Percentiles rank a stretch among this genome's conserved stretches.
Evolutionary conservation across 2,113 vertebrate genomes (phyloP).

Genomic region (Aptenodytes forsteri): DNA sequence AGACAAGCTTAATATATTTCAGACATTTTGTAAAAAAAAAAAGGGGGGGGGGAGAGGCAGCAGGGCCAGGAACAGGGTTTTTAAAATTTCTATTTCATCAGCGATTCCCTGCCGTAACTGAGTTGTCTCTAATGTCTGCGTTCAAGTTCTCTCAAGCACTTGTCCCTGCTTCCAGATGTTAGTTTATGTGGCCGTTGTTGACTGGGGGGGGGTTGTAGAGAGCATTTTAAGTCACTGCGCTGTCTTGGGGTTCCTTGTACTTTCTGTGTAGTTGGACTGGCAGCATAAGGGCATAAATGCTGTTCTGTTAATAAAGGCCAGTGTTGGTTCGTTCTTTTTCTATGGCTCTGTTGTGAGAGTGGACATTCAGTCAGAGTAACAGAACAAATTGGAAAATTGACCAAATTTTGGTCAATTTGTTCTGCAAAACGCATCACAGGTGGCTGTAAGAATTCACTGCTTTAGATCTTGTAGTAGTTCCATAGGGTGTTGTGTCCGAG

Average conservation of each 20-base stretch:
- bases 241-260: background rate
- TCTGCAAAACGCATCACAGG: background rate
- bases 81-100: background rate
- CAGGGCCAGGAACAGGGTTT: background rate
- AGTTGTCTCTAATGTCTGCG: background rate
- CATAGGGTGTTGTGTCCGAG: background rate
- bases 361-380: background rate
- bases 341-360: background rate
- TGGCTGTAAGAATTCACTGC: background rate
- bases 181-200: background rate
- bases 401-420: background rate
- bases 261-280: background rate
- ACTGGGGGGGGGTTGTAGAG: background rate
- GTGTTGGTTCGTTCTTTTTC: background rate
- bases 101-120: background rate
- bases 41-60: no score
- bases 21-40: background rate
- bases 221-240: background rate
- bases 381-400: background rate
- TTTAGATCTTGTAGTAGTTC: background rate
- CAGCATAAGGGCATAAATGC: background rate
- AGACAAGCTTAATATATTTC: background rate
- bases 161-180: background rate
- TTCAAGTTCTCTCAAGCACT: background rate
- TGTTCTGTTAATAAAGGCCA: background rate